A percentile compares a stretch with the other conserved stretches of the same genome.
These are phyloP conservation scores for Tigriopus japonicus DNA, from an alignment of 1,140 invertebrate species.

Conservation along the genomic window DNA sequence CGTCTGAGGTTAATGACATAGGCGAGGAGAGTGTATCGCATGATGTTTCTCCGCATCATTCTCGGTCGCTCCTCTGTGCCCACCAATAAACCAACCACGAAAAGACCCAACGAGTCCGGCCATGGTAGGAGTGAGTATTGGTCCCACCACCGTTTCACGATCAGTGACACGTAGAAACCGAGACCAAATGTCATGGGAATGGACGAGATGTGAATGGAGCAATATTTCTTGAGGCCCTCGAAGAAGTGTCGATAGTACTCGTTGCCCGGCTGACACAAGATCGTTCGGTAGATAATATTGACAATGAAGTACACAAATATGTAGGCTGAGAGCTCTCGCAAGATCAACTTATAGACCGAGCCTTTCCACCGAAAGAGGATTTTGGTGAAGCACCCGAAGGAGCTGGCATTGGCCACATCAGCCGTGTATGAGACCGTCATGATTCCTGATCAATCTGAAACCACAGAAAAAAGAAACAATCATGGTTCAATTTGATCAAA, in stretches of 20 bases:
- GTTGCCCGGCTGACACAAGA: constrained; percentile 15
- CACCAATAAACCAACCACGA: constrained; percentile 27
- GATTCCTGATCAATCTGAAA: constrained; percentile 17
- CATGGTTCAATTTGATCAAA: too few species aligned
- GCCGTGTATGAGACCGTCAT: constrained; percentile 74
- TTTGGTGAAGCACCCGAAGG: constrained; percentile 72
- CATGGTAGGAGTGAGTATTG: constrained; percentile 27
- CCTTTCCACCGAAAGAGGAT: constrained; percentile 32
- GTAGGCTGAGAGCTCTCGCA: constrained; percentile 10
- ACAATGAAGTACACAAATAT: constrained; percentile 16
- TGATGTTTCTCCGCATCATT: constrained; percentile 31
- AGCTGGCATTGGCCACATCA: constrained; percentile 69
- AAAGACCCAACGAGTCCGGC: constrained; percentile 28
- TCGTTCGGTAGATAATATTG: constrained; percentile 16
- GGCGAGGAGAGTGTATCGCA: constrained; percentile 34
- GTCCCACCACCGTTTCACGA: constrained; percentile 33
- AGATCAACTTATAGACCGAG: constrained; percentile 13
- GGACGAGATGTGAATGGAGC: constrained; percentile 23
- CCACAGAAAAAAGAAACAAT: too few species aligned
- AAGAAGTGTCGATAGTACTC: constrained; percentile 26
- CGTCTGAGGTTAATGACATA: constrained; percentile 25
- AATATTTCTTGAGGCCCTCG: constrained; percentile 21
- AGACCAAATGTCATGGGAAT: constrained; percentile 32
- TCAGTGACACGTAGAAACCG: constrained; percentile 33
- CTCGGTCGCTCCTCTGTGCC: constrained; percentile 23